Conservation (phyloP, 1,140 invertebrate species). For the Thalassaphorura encarpata region DNA sequence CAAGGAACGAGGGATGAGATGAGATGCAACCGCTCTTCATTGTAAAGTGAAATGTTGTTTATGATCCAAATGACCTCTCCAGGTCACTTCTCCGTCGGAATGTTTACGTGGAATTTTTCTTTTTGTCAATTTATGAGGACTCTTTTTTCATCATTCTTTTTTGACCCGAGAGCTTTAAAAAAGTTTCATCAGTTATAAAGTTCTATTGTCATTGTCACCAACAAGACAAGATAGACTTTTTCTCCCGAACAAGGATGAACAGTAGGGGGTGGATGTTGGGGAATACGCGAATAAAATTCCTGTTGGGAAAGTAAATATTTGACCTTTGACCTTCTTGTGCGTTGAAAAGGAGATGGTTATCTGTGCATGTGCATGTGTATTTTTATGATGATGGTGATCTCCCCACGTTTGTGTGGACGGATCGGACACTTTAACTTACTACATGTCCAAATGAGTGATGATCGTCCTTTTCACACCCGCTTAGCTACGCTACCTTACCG, state of each 20-base stretch:
- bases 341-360: constrained; percentile 24
- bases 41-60: constrained; percentile 9
- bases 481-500: constrained; percentile 17
- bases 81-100: constrained; percentile 18
- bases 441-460: constrained; percentile 23
- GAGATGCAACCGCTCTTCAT: background rate
- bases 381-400: background rate
- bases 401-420: background rate
- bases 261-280: constrained; percentile 20
- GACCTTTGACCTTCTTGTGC: constrained; percentile 12
- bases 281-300: too few species aligned
- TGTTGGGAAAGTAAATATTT: too few species aligned
- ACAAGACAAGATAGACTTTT: too few species aligned
- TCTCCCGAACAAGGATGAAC: background rate
- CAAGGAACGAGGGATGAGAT: background rate
- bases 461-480: constrained; percentile 28
- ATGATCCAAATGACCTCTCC: constrained; percentile 16
- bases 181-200: too few species aligned
- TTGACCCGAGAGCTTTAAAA: too few species aligned
- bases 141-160: too few species aligned
- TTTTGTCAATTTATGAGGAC: too few species aligned
- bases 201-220: too few species aligned
- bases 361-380: background rate
- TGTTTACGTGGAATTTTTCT: too few species aligned
- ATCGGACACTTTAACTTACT: background rate